Evolutionary conservation across 1,140 invertebrate species (phyloP), one percentile per base, ranked within the genome.

Genomic region (Aplysia californica): DNA sequence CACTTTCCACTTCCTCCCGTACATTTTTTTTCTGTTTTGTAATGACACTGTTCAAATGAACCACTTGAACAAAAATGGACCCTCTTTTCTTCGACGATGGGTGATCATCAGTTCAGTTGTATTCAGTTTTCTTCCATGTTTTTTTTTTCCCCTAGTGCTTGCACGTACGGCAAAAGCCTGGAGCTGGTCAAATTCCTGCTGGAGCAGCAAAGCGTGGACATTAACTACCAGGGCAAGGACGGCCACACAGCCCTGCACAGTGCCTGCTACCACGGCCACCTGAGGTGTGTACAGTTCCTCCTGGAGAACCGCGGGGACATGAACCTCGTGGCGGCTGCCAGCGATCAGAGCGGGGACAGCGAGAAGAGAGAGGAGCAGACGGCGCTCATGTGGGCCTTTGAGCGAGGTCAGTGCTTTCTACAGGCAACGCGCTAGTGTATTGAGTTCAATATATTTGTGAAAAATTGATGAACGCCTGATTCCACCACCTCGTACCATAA

Each of bases 221-320:
- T 90, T 5, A 91, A 91, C 77, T 87, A 88, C 79, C 91, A 91
- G 79, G 90, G 90, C 5, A 84, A 88, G 77, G 90, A 91, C 84
- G 90, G 90, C 3, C 90, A 91, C 77, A 91, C 90, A 84, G 90
- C 90, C 4, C 81, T 91, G n/a, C 91, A 91, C 74, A 91, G 90
- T 81, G 91, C 91, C 36, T 91, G 90, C 83, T 91, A 88, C 82
- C 91, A 91, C 79, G 91, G 91, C 2, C 90, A 91, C 82, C 80
- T 91, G 5, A 65, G 88, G 31, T 80, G 91, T 35, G 91, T 91
- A 10, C 90, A 91, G 76, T 90, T 90, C 75, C 81, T 91, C 74
- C 78, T 91, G 76, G 89, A 91, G 76, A 91, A 90, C 77, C 86
- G 91, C 23, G 90, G 90, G 10, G 91, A 91, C 80, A 89, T 90